Evolutionary conservation across 2,113 vertebrate genomes (phyloP).

Genomic region (Podilymbus podiceps): DNA sequence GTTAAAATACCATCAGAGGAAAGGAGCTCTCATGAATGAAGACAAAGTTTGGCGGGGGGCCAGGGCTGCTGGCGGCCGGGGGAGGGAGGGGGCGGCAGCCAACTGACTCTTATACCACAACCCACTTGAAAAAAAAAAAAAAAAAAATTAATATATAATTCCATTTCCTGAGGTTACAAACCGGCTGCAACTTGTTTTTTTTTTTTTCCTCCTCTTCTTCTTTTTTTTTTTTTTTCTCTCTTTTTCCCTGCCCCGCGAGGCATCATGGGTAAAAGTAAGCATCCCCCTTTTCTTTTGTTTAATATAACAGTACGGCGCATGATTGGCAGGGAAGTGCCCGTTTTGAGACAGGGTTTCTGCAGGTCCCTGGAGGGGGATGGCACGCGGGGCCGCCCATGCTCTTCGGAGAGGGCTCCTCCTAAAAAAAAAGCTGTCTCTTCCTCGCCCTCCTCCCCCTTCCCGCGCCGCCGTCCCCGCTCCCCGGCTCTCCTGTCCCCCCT

Average conservation of each 20-base stretch:
- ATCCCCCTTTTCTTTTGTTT: slow-evolving; percentile 82
- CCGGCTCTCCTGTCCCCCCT: slow-evolving; percentile 14
- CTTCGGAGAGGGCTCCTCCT: slow-evolving; percentile 37
- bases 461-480: not conserved
- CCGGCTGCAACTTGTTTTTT: slow-evolving; percentile 81
- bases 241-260: slow-evolving; percentile 71
- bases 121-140: slow-evolving; percentile 54
- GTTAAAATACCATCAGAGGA: slow-evolving; percentile 65
- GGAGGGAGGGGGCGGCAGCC: not conserved
- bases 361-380: slow-evolving; percentile 67
- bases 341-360: slow-evolving; percentile 61
- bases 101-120: slow-evolving; percentile 30
- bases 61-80: slow-evolving; percentile 27
- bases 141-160: slow-evolving; percentile 72
- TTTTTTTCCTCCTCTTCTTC: not conserved
- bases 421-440: not conserved
- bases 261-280: slow-evolving; percentile 81
- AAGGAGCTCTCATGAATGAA: slow-evolving; percentile 70
- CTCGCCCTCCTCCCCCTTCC: not conserved
- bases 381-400: slow-evolving; percentile 53
- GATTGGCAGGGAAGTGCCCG: slow-evolving; percentile 77
- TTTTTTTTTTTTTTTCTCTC: not conserved
- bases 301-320: slow-evolving; percentile 77
- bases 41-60: slow-evolving; percentile 72
- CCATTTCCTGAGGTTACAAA: slow-evolving; percentile 82